These are phyloP conservation scores for Hybos culiciformis DNA, from an alignment of 2,888 invertebrate genomes.

Conservation along the genomic window DNA sequence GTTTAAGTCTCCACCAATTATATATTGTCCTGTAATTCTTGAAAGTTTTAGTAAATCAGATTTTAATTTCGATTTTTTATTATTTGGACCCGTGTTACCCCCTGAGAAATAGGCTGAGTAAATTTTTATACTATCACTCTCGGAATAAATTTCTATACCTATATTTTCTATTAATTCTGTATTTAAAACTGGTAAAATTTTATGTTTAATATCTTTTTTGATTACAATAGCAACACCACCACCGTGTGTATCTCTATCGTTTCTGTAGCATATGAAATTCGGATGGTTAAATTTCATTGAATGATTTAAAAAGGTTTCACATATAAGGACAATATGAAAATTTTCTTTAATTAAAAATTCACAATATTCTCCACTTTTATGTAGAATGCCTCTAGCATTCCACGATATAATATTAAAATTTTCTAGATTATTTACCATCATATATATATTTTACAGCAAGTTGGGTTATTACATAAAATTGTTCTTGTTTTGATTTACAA, in stretches of 20 bases:
- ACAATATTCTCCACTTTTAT: not conserved
- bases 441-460: too few relatives aligned
- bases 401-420: too few relatives aligned
- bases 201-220: not conserved
- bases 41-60: not conserved
- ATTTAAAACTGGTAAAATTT: not conserved
- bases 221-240: conserved; percentile 3
- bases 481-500: too few relatives aligned
- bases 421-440: too few relatives aligned
- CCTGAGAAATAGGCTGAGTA: conserved; percentile 1
- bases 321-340: not conserved
- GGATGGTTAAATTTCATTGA: not conserved
- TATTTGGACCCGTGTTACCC: not conserved
- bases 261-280: conserved; percentile 1
- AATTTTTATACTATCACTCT: not conserved
- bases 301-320: conserved; percentile 1
- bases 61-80: not conserved
- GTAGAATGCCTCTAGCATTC: too few relatives aligned
- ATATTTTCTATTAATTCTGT: not conserved
- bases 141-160: not conserved
- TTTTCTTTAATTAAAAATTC: not conserved
- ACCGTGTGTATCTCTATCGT: conserved; percentile 1
- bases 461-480: too few relatives aligned
- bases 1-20: not conserved
- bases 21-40: not conserved